Conservation (phyloP, 2,113 vertebrate genomes). For the Panthera uncia region DNA sequence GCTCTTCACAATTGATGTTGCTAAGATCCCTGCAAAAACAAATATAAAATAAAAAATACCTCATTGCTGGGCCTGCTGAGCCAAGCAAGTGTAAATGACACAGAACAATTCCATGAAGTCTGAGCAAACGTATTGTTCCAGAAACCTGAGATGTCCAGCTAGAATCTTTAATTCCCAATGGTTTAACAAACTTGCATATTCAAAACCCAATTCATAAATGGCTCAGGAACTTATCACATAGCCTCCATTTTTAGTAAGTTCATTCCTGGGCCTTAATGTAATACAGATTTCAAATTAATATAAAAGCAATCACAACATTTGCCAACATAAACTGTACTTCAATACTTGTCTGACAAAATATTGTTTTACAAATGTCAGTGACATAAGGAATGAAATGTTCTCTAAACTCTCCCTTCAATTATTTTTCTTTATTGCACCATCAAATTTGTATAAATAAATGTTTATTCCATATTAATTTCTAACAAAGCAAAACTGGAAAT, state of each 20-base stretch:
- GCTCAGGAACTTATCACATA: slow-evolving; percentile 75
- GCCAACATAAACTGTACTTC: slow-evolving; percentile 75
- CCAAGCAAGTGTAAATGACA: slow-evolving; percentile 83
- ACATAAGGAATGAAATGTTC: slow-evolving; percentile 58
- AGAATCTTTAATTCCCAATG: slow-evolving; percentile 83
- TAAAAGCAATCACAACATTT: slow-evolving; percentile 70
- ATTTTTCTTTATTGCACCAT: slow-evolving; percentile 41
- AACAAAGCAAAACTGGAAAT: slow-evolving; percentile 52
- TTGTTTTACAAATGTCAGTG: slow-evolving; percentile 61
- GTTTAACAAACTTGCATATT: slow-evolving; percentile 79
- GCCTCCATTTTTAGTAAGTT: slow-evolving; percentile 68
- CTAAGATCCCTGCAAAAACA: slow-evolving; percentile 96
- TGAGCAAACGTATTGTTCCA: slow-evolving; percentile 86
- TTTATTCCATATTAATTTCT: neutral
- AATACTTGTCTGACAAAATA: slow-evolving; percentile 75
- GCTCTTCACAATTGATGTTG: slow-evolving; percentile 99
- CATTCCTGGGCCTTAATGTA: slow-evolving; percentile 70
- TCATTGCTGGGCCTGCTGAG: slow-evolving; percentile 81
- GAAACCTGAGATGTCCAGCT: slow-evolving; percentile 85
- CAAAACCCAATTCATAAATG: slow-evolving; percentile 76
- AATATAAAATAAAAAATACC: slow-evolving; percentile 86
- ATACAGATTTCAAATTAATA: slow-evolving; percentile 79
- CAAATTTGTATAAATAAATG: slow-evolving; percentile 50
- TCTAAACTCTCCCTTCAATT: slow-evolving; percentile 56
- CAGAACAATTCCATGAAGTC: slow-evolving; percentile 85